phyloP scores from a whole-genome alignment of 2,888 invertebrate genomes.

The Steinernema scapterisci region DNA sequence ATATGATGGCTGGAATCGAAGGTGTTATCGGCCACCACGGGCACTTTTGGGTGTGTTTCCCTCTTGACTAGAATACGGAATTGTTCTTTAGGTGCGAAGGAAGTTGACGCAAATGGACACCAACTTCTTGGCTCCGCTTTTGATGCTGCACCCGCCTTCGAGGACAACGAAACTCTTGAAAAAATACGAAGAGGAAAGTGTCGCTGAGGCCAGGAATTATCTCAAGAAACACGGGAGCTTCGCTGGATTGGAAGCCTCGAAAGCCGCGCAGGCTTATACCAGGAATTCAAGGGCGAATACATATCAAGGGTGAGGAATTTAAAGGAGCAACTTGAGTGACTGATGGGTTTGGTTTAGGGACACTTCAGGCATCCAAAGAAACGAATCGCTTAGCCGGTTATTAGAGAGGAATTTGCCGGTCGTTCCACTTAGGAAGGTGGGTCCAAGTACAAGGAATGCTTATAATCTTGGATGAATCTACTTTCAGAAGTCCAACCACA shows the following conservation, averaged over 20 bases:
- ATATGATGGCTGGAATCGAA: conserved; percentile 29
- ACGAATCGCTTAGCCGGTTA: conserved; percentile 15
- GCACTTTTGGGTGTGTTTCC: neutral
- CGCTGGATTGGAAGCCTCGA: conserved; percentile 5
- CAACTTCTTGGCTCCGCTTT: conserved; percentile 1
- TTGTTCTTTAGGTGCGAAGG: neutral
- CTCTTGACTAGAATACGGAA: neutral
- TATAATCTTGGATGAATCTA: neutral
- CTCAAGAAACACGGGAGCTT: conserved; percentile 18
- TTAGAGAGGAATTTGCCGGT: conserved; percentile 1
- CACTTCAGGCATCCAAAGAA: neutral
- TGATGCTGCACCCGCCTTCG: conserved; percentile 14
- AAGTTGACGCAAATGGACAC: conserved; percentile 17
- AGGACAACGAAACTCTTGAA: conserved; percentile 14
- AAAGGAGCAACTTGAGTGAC: too few relatives aligned
- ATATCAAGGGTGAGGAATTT: neutral
- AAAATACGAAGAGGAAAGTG: conserved; percentile 24
- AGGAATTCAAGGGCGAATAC: conserved; percentile 5
- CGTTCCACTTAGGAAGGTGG: neutral
- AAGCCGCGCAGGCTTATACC: neutral
- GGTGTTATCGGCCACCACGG: conserved; percentile 28
- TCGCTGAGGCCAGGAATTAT: conserved; percentile 7
- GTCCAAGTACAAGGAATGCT: neutral
- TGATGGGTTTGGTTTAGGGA: neutral
- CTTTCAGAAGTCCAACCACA: conserved; percentile 22